Conservation (phyloP, 2,113 vertebrate species). For the Carlito syrichta region DNA sequence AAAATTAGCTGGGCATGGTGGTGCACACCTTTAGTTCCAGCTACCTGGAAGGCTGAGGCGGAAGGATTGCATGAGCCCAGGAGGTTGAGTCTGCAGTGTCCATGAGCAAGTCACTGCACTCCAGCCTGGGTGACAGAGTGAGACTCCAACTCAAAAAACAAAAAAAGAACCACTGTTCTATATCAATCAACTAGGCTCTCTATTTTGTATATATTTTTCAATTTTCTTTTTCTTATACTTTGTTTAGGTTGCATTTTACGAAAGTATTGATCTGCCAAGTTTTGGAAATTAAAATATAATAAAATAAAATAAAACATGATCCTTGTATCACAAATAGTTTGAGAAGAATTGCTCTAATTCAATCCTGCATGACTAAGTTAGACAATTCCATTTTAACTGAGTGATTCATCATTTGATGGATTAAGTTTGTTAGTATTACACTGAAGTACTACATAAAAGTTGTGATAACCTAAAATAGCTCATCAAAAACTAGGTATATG, state of each 20-base stretch:
- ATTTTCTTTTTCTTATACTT: not conserved
- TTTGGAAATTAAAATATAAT: not conserved
- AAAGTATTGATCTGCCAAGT: not conserved
- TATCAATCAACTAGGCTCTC: not conserved
- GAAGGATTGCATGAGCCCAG: too few relatives aligned
- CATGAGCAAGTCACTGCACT: too few relatives aligned
- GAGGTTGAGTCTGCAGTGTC: too few relatives aligned
- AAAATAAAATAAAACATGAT: not conserved
- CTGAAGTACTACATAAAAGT: constrained; percentile 1
- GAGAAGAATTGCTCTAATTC: not conserved
- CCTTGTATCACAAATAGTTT: not conserved
- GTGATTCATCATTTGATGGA: constrained; percentile 14
- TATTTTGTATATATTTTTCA: not conserved
- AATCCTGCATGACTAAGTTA: not conserved
- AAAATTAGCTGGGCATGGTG: too few relatives aligned
- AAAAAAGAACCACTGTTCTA: too few relatives aligned
- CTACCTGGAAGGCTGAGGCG: too few relatives aligned
- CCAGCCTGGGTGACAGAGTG: too few relatives aligned
- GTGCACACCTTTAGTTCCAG: too few relatives aligned
- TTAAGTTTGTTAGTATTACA: constrained; percentile 12
- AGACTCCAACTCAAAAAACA: too few relatives aligned
- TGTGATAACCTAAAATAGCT: not conserved
- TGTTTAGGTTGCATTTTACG: not conserved
- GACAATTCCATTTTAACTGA: not conserved
- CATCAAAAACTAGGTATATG: constrained; percentile 16